Conservation (phyloP, 2,888 invertebrate species). For the Nyleta sp. region DNA sequence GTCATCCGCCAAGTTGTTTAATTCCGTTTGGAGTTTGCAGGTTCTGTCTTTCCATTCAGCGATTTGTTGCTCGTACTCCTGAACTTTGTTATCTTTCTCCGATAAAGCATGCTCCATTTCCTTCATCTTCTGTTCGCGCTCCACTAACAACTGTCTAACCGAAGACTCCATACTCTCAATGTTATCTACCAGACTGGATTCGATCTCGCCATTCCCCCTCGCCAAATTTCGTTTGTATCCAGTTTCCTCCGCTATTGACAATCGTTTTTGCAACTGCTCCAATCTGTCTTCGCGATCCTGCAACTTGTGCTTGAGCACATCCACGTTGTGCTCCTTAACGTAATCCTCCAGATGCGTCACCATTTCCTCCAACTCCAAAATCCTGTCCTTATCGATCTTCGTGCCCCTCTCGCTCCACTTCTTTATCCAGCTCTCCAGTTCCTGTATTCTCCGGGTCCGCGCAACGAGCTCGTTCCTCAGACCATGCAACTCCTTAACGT, state of each 20-base stretch:
- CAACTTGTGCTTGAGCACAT: constrained; percentile 74
- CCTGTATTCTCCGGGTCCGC: constrained; percentile 72
- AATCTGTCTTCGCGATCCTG: constrained; percentile 76
- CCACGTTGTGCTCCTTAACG: constrained; percentile 76
- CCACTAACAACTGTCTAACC: constrained; percentile 44
- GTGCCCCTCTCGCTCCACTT: constrained; percentile 84
- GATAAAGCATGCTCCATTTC: constrained; percentile 73
- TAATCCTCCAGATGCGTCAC: constrained; percentile 77
- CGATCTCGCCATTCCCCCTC: constrained; percentile 3
- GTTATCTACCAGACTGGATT: constrained; percentile 19
- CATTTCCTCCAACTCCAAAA: constrained; percentile 77
- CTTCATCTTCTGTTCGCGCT: constrained; percentile 72
- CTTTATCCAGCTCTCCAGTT: constrained; percentile 83
- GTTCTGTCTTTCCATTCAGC: constrained; percentile 71
- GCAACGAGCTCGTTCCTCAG: constrained; percentile 70
- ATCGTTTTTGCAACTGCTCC: constrained; percentile 71
- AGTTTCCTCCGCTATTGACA: constrained; percentile 46
- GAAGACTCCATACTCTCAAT: constrained; percentile 31
- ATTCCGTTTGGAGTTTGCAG: constrained; percentile 67
- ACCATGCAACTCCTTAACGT: constrained; percentile 80
- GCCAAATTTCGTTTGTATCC: constrained; percentile 16
- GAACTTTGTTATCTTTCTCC: constrained; percentile 73
- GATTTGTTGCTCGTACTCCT: constrained; percentile 72
- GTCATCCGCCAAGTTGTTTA: constrained; percentile 69
- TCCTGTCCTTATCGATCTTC: constrained; percentile 73